These are phyloP conservation scores for Cerceris rybyensis DNA, from an alignment of 2,888 invertebrate genomes.

Conservation along the genomic window DNA sequence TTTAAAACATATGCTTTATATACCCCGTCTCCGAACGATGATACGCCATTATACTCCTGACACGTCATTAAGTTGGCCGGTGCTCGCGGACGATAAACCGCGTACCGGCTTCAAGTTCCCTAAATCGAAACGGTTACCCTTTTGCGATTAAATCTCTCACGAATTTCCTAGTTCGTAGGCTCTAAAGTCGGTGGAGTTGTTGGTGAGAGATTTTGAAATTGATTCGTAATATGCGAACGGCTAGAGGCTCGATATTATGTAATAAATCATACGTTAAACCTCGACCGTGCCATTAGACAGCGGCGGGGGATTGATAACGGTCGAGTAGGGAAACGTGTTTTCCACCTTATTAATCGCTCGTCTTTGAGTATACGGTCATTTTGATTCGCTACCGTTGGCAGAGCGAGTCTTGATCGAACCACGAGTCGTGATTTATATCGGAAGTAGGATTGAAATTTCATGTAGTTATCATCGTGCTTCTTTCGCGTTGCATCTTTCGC, in stretches of 20 bases:
- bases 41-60: constrained; percentile 78
- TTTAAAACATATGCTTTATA: constrained; percentile 78
- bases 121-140: constrained; percentile 64
- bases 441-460: constrained; percentile 39
- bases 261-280: constrained; percentile 13
- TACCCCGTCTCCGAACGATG: constrained; percentile 74
- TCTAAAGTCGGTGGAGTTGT: background rate
- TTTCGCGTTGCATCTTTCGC: constrained; percentile 1
- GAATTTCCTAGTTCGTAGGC: background rate
- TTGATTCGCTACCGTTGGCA: background rate
- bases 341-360: constrained; percentile 24
- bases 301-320: constrained; percentile 18
- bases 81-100: constrained; percentile 47
- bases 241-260: background rate
- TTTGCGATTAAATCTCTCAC: constrained; percentile 57
- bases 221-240: background rate
- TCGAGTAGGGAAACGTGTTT: constrained; percentile 10
- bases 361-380: constrained; percentile 15
- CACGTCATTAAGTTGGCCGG: constrained; percentile 79
- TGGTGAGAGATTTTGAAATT: background rate
- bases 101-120: constrained; percentile 58
- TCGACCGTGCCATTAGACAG: constrained; percentile 45
- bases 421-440: constrained; percentile 4
- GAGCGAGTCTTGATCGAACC: constrained; percentile 40
- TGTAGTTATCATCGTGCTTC: constrained; percentile 14